Evolutionary conservation across 2,113 vertebrate genomes (phyloP), one percentile per base, ranked within the genome.

Genomic region (Oceanites oceanicus): DNA sequence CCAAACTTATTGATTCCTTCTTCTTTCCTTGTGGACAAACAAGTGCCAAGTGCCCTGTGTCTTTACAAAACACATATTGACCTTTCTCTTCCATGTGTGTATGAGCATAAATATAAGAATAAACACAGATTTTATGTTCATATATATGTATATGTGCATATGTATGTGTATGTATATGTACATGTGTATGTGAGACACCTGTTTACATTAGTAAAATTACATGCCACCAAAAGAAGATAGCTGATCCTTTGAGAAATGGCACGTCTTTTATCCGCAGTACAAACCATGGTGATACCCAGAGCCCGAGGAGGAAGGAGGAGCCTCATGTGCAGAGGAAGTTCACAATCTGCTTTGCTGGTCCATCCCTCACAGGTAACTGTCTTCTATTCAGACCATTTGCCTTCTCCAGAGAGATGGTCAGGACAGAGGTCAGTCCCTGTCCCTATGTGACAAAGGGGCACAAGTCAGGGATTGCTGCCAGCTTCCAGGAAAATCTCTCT

Each of bases 261-360:
- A 34, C 7, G 11, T 7, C 38, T 73, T 65, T 68, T 10, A 58
- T n/a, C 27, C 2, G 1, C 5, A 27, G 18, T 14, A 38, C 42
- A 80, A 70, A 29, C 23, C 0, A 0, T 32, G 17, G 13, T 4
- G 14, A 15, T 3, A 26, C 11, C 34, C 30, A 44, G 40, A n/a
- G n/a, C 9, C 55, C 53, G 40, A 4, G 4, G 11, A 9, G 4
- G 19, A 58, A 72, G 25, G 11, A 42, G 55, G 5, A 82, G 8
- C 27, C 15, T 44, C 11, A 4, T 2, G 20, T 45, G 55, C 29
- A 75, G 50, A 59, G 8, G 42, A 55, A 8, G 42, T 34, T 67
- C 25, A 16, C 34, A 23, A 7, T 17, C 26, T 49, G 20, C 38
- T 83, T 45, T 73, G 36, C 26, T 62, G 29, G 8, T 20, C 42